These are phyloP conservation scores for Netelia fuscicornis DNA, from an alignment of 2,888 invertebrate genomes.

Conservation along the genomic window DNA sequence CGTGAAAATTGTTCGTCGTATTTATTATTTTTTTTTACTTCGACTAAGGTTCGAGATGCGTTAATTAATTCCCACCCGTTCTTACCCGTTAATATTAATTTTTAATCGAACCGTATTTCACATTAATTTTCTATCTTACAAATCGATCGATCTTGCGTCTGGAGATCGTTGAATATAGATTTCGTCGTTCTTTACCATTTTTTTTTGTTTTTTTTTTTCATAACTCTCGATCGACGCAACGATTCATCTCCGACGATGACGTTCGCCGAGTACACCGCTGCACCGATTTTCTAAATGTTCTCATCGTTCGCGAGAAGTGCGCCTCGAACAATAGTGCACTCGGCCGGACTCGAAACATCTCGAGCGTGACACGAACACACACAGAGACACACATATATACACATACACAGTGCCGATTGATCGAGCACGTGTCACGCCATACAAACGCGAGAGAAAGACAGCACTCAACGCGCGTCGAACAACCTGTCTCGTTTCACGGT, in stretches of 20 bases:
- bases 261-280: background rate
- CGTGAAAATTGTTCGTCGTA: background rate
- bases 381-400: background rate
- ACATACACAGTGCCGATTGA: constrained; percentile 42
- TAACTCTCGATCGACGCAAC: background rate
- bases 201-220: constrained; percentile 1
- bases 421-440: constrained; percentile 64
- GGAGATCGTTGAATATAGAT: background rate
- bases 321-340: constrained; percentile 44
- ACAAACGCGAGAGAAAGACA: constrained; percentile 42
- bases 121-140: too few relatives aligned
- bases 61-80: background rate
- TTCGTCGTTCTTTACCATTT: background rate
- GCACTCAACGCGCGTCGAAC: constrained; percentile 48
- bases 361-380: constrained; percentile 41
- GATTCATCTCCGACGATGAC: constrained; percentile 18
- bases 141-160: too few relatives aligned
- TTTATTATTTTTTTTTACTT: background rate
- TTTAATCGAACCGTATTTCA: too few relatives aligned
- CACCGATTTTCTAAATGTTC: background rate
- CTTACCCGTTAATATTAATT: too few relatives aligned
- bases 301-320: constrained; percentile 20
- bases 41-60: background rate
- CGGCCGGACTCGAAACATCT: constrained; percentile 48
- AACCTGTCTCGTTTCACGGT: constrained; percentile 63